Evolutionary conservation across 2,888 invertebrate species (phyloP), one percentile per base, ranked within the genome.

Genomic region (Thysanoteuthis rhombus): DNA sequence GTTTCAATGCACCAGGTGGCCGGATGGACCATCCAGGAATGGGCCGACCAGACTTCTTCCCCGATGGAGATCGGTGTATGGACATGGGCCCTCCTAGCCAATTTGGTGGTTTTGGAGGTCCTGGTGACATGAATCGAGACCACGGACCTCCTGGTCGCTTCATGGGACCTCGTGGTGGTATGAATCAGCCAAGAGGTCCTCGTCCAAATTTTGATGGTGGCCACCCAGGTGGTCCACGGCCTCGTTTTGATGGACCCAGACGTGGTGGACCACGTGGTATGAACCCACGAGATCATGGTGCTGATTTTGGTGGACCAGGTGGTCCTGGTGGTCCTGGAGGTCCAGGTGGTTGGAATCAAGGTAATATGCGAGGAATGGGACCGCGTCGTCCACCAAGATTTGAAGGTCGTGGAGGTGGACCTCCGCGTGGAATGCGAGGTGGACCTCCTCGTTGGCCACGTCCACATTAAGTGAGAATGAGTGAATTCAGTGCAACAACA

Each of bases 271-370:
- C 92, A 22, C 45, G 92, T 28, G 92, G 92, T 36, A 92, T 92
- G 92, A 47, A n/a, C 12, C 92, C 92, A 1, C 92, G 92, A 28
- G 92, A 92, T 52, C 92, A 92, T 36, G 52, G 92, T 40, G 40
- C 92, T 47, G 92, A 92, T 38, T 92, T 92, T 45, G 45, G 45
- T n/a, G 89, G 89, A 12, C n/a, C n/a, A 32, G 89, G 89, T 36
- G 90, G 90, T 28, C 39, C 39, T 0, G 89, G 89, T 36, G 90
- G 90, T 28, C 39, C 39, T 0, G 90, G 90, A 22, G 92, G 92
- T 36, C 47, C 47, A 42, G 92, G 92, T 38, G 92, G 92, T 52
- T 92, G 92, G 92, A 92, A 92, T 92, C 92, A 92, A 92, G 92
- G 47, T 92, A 52, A 52, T 47, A 45, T 45, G 45, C 92, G 92